Conservation (phyloP, 2,888 invertebrate species). For the Panopea generosa region DNA sequence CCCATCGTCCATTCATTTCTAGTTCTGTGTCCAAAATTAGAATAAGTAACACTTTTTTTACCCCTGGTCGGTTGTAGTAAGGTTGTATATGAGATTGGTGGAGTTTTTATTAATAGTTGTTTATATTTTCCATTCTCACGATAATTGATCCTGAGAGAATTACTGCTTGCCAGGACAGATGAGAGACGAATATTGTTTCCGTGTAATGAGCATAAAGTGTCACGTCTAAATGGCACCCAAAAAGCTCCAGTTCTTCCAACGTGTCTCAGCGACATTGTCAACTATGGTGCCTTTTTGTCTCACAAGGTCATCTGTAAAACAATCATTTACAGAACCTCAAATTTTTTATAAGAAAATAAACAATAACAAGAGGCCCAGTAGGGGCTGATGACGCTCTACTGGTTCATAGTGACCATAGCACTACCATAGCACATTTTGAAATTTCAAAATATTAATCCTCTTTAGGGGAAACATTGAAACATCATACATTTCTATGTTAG, state of each 20-base stretch:
- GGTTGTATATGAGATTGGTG: neutral
- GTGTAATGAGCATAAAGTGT: neutral
- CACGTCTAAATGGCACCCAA: neutral
- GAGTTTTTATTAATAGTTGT: constrained; percentile 29
- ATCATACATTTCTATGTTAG: too few relatives aligned
- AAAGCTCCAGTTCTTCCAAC: neutral
- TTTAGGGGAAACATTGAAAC: too few relatives aligned
- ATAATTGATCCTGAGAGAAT: constrained; percentile 26
- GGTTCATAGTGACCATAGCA: too few relatives aligned
- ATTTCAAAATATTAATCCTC: too few relatives aligned
- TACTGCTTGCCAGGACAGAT: constrained; percentile 25
- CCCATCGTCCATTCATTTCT: neutral
- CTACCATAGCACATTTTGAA: too few relatives aligned
- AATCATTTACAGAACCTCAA: too few relatives aligned
- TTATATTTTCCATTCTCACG: constrained; percentile 40
- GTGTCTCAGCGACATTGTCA: neutral
- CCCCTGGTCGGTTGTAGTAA: constrained; percentile 5
- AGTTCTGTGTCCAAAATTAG: constrained; percentile 44
- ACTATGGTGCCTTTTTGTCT: too few relatives aligned
- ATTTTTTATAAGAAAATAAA: too few relatives aligned
- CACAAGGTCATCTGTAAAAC: too few relatives aligned
- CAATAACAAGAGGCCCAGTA: too few relatives aligned
- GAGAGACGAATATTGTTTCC: constrained; percentile 19
- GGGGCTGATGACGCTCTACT: too few relatives aligned
- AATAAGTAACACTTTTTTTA: constrained; percentile 13